Evolutionary conservation across 23 tunicate genomes (phyloP), one percentile per base, ranked within the genome.

Genomic region (Styela clava): DNA sequence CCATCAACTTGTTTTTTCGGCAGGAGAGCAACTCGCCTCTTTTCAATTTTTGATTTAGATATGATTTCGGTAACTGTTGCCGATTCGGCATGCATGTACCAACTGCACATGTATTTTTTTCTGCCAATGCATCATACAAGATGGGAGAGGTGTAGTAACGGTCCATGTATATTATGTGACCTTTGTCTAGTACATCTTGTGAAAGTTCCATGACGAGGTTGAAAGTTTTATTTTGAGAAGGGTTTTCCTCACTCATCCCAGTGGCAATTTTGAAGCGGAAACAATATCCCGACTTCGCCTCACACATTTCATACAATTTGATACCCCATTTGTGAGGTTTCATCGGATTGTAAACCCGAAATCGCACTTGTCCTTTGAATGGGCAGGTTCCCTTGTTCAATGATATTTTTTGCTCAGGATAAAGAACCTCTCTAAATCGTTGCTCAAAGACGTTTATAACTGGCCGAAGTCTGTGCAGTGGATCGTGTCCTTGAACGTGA

Each of bases 41-140:
- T 33, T 63, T 79, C 37, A 64, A 24, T 2, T 16, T 79, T 29
- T 31, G 31, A 9, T 19, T 9, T n/a, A 63, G 21, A 31, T 63
- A 63, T 20, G 16, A 3, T 21, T 29, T 9, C 5, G 83, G 83
- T 19, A 79, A 31, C 3, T 24, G 73, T 32, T 24, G 22, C 16
- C 73, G 83, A 29, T 79, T 64, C 19, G 79, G 51, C 72, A 63
- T 63, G 28, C 83, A 79, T 30, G 83, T 79, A 21, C 83, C 83
- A n/a, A 67, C 78, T 9, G 35, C 79, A 18, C 3, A 19, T 7
- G 83, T 79, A 16, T 68, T 27, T 16, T 26, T 31, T 3, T 12
- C 19, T 9, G 73, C 37, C 51, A 79, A 34, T 9, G 21, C 37
- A 9, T 79, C 79, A 27, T 16, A 79, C 34, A 79, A 36, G 21